Evolutionary conservation across 2,888 invertebrate species (phyloP), one percentile per base, ranked within the genome.

Genomic region (Polia nebulosa): DNA sequence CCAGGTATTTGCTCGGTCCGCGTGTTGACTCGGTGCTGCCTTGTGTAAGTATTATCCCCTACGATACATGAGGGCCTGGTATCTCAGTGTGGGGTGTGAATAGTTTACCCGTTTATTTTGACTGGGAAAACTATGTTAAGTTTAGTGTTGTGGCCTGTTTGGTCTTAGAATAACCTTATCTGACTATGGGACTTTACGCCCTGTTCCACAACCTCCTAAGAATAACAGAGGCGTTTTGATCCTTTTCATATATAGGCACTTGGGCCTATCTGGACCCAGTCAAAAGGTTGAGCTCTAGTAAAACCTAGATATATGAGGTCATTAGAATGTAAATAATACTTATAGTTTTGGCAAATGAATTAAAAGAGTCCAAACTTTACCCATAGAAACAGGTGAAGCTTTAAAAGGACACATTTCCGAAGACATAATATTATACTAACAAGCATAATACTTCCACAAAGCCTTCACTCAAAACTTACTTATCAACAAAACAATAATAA

Each of bases 41-140:
- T 79, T 74, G 65, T 73, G 41, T 79, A 25, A 36, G 45, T 36
- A 64, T 63, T 47, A 15, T 57, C 22, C 3, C 17, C 34, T 59
- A 22, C 25, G 47, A 49, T 20, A 55, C 15, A 49, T 49, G 36
- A 1, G 44, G 2, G 17, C 79, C 79, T 73, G 64, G 73, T 73
- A 59, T 1, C 15, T 27, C 3, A 0, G 2, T 20, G 61, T 39
- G 20, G 17, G n/a, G 22, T 25, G 67, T 13, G 20, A 17, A 66
- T 25, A 8, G 25, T 66, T 74, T 25, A 11, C 3, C 7, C 27
- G 32, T 49, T 49, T 11, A 5, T 25, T 59, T 41, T 59, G 1
- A 0, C 6, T 20, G 3, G 0, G 25, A 13, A 39, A 52, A 32
- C n/a, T 32, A 22, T 11, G 4, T 25, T 15, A 1, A 25, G 9